Evolutionary conservation across 1,140 invertebrate genomes (phyloP), one percentile per base, ranked within the genome.

Genomic region (Elymnias hypermnestra): DNA sequence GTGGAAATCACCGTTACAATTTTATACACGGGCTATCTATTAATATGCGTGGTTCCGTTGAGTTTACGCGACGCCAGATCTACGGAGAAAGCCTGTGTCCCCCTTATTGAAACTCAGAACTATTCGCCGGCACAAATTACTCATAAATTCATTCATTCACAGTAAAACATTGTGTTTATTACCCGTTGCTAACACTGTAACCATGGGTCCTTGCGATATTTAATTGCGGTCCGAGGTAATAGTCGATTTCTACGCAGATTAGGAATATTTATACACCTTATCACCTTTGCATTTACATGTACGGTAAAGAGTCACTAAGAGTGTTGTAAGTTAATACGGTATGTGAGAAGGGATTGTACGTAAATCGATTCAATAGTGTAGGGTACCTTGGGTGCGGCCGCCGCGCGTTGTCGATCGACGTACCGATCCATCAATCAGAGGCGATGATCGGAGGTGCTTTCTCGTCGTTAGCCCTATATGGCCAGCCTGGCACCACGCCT

Each of bases 381-480:
- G 49, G 38, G 37, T 41, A 45, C 21, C 41, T 39, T 19, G 57
- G 58, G 56, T 53, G 65, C 57, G 56, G 61, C 38, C 52, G 55
- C 48, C 48, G 29, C 29, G 29, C 55, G 53, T 57, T 49, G 58
- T 51, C 47, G 60, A 49, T 53, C 52, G 46, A 37, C 63, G 59
- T 57, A 54, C 43, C 67, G 66, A 72, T 81, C 72, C 72, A 76
- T 83, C 75, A 83, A 72, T 76, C 73, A 65, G 58, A 60, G 48
- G 60, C 69, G 67, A 59, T 70, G 63, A 67, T 72, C 72, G 66
- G 60, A 61, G 65, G 72, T 72, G 78, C 82, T 83, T 85, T 85
- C 82, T 85, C 78, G 77, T 85, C 78, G 82, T 82, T 83, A 85
- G 72, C 82, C 77, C 73, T 85, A 83, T 77, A 85, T 70, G 82